Conservation (phyloP, 37 sponge, comb jelly and placozoan genomes). For the Corticium candelabrum region DNA sequence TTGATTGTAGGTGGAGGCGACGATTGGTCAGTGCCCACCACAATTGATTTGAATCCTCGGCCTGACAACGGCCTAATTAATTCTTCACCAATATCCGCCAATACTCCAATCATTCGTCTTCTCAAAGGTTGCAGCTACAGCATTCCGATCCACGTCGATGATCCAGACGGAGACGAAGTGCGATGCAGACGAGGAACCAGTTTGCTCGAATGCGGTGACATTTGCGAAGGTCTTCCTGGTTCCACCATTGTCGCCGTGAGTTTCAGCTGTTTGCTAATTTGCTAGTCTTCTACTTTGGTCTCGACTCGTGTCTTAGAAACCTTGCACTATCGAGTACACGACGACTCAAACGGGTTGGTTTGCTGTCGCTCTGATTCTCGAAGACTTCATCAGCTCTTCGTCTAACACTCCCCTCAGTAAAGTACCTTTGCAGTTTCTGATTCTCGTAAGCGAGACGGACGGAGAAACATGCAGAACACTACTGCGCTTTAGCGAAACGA, state of each 20-base stretch:
- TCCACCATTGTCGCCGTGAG: too few relatives aligned
- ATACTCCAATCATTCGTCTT: background rate
- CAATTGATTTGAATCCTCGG: background rate
- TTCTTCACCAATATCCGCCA: background rate
- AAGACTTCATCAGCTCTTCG: background rate
- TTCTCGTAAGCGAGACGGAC: background rate
- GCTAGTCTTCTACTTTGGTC: too few relatives aligned
- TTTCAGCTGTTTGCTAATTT: too few relatives aligned
- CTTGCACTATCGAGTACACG: background rate
- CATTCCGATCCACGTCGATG: background rate
- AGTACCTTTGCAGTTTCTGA: background rate
- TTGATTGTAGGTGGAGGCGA: background rate
- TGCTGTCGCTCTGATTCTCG: background rate
- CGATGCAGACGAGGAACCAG: background rate
- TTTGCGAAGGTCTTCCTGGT: too few relatives aligned
- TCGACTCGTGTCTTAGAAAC: background rate
- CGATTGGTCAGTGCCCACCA: background rate
- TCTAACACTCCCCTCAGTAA: slow-evolving; percentile 2
- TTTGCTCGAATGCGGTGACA: too few relatives aligned
- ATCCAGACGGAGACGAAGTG: background rate
- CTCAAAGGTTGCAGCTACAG: background rate
- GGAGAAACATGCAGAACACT: background rate
- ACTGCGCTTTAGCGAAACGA: background rate
- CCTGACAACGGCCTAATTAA: background rate
- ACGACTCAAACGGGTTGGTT: background rate